A percentile compares a stretch with the other conserved stretches of the same genome.
Evolutionary conservation across 2,113 vertebrate genomes (phyloP).

Genomic region (Nannobrachium achirus): DNA sequence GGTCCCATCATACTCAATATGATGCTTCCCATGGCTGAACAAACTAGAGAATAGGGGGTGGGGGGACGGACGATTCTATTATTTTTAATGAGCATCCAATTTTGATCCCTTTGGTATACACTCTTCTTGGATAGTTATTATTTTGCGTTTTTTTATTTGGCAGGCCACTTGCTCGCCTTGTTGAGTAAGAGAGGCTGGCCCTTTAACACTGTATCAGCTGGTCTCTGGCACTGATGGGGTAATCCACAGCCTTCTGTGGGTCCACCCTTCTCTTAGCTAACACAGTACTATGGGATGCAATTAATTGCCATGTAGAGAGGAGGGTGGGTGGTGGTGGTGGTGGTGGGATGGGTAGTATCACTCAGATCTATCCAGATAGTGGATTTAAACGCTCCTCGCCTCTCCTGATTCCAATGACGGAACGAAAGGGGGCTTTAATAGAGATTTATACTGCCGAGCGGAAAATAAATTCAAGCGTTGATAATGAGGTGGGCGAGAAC

Average conservation of each 20-base stretch:
- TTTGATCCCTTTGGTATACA: slow-evolving; percentile 19
- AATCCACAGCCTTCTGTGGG: slow-evolving; percentile 71
- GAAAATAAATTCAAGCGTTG: slow-evolving; percentile 81
- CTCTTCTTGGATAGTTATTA: slow-evolving; percentile 23
- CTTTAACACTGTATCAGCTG: slow-evolving; percentile 60
- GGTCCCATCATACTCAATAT: slow-evolving; percentile 2
- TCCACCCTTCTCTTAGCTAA: slow-evolving; percentile 73
- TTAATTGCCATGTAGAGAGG: slow-evolving; percentile 76
- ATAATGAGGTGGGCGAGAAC: slow-evolving; percentile 88
- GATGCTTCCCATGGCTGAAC: slow-evolving; percentile 12
- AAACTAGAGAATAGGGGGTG: slow-evolving; percentile 11
- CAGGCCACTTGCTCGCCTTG: slow-evolving; percentile 37
- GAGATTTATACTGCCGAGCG: slow-evolving; percentile 84
- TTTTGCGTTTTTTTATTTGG: slow-evolving; percentile 28
- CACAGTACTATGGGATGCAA: slow-evolving; percentile 76
- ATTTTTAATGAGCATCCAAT: slow-evolving; percentile 42
- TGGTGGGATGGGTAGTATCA: slow-evolving; percentile 63
- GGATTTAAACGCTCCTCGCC: slow-evolving; percentile 74
- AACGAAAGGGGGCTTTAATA: slow-evolving; percentile 81
- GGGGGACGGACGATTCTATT: too few relatives aligned
- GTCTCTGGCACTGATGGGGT: slow-evolving; percentile 63
- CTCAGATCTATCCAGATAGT: slow-evolving; percentile 77
- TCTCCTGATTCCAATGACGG: slow-evolving; percentile 75
- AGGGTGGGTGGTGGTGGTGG: too few relatives aligned
- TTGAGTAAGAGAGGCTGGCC: slow-evolving; percentile 41